Evolutionary conservation across 2,113 vertebrate genomes (phyloP).

Genomic region (Penelope pileata): DNA sequence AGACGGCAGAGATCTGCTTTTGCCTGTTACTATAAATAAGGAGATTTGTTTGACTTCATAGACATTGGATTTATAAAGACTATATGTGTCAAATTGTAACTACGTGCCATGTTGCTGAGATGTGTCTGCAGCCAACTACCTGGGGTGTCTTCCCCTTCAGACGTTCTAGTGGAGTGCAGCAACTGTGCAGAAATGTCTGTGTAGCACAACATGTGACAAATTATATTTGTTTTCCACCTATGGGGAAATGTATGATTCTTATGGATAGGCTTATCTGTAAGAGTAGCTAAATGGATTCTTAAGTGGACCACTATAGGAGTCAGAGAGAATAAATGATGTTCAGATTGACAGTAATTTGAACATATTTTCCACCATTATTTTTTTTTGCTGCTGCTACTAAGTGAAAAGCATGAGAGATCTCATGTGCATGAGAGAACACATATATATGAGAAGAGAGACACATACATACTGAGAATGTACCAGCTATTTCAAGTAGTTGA

Average conservation of each 20-base stretch:
- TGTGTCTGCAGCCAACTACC: conserved; percentile 63
- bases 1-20: conserved; percentile 67
- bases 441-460: background rate
- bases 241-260: conserved; percentile 34
- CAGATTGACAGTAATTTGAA: background rate
- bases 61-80: conserved; percentile 66
- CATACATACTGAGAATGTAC: background rate
- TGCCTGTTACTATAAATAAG: conserved; percentile 68
- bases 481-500: background rate
- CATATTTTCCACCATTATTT: background rate
- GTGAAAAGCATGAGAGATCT: background rate
- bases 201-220: conserved; percentile 1
- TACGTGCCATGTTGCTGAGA: conserved; percentile 29
- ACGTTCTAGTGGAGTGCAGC: conserved; percentile 7
- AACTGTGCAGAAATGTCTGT: conserved; percentile 36
- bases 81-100: conserved; percentile 50
- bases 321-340: background rate
- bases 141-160: conserved; percentile 58
- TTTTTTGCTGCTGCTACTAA: background rate
- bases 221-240: conserved; percentile 13
- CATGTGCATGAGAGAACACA: background rate
- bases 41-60: conserved; percentile 69
- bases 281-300: conserved; percentile 3
- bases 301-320: background rate
- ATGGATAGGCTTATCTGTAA: background rate